Evolutionary conservation across 2,888 invertebrate species (phyloP).

Genomic region (Scaptomyza tumidula): DNA sequence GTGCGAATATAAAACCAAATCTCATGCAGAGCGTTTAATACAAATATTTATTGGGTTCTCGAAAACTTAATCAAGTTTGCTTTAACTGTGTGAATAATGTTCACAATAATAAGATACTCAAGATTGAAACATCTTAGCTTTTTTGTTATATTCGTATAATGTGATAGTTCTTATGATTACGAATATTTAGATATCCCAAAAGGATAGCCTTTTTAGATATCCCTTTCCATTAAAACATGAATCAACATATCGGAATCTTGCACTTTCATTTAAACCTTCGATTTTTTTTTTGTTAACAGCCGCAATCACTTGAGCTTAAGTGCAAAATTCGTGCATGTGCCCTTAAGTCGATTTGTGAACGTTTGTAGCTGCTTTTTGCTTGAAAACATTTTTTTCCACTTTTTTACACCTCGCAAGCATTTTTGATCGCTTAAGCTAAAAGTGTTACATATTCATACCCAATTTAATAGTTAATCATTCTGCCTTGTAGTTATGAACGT

Average conservation of each 20-base stretch:
- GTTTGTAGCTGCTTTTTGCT: slow-evolving; percentile 25
- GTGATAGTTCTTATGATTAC: not conserved
- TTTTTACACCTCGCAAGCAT: not conserved
- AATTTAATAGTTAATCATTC: not conserved
- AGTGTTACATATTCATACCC: not conserved
- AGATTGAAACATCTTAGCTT: not conserved
- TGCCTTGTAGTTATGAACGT: not conserved
- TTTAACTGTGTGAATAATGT: slow-evolving; percentile 12
- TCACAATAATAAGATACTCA: slow-evolving; percentile 4
- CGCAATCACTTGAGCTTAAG: slow-evolving; percentile 13
- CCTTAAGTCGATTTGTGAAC: slow-evolving; percentile 28
- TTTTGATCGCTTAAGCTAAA: not conserved
- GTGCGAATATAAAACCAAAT: slow-evolving; percentile 55
- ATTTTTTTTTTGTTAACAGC: slow-evolving; percentile 3
- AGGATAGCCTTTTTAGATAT: not conserved
- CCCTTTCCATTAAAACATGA: not conserved
- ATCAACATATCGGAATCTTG: not conserved
- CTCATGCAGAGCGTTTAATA: slow-evolving; percentile 65
- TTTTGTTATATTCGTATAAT: not conserved
- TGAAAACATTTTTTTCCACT: slow-evolving; percentile 2
- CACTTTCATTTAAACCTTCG: slow-evolving; percentile 42
- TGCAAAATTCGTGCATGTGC: slow-evolving; percentile 47
- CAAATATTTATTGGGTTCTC: slow-evolving; percentile 35
- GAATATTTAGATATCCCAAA: not conserved
- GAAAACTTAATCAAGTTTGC: slow-evolving; percentile 15